phyloP scores from a whole-genome alignment of 2,797 vertebrate genomes.

The Fistularia tabacaria region DNA sequence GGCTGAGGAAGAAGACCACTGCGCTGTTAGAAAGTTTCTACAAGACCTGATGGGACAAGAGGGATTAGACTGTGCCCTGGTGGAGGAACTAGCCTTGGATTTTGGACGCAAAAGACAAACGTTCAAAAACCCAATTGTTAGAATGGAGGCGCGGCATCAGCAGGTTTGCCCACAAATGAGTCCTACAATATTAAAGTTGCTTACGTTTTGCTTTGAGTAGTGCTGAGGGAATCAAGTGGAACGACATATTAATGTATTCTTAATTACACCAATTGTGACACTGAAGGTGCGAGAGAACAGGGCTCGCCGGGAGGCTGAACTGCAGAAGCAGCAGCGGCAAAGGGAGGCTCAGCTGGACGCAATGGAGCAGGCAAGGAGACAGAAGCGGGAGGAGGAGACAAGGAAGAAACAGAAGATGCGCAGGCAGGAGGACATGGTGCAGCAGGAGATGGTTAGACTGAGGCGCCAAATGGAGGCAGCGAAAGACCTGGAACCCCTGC shows the following conservation, averaged over 20 bases:
- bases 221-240: constrained; percentile 7
- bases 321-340: constrained; percentile 71
- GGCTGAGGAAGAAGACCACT: constrained; percentile 80
- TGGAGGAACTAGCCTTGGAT: constrained; percentile 74
- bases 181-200: too few relatives aligned
- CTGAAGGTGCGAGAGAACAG: constrained; percentile 87
- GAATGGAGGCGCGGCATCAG: constrained; percentile 89
- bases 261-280: constrained; percentile 18
- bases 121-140: constrained; percentile 76
- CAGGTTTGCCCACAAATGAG: constrained; percentile 75
- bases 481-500: constrained; percentile 68
- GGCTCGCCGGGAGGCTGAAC: constrained; percentile 73
- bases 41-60: constrained; percentile 85
- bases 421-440: constrained; percentile 82
- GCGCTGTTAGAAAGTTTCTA: constrained; percentile 76
- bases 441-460: constrained; percentile 85
- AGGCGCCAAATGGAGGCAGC: constrained; percentile 82
- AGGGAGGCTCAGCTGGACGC: constrained; percentile 66
- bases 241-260: neutral
- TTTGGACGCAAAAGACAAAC: constrained; percentile 61
- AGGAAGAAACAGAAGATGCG: constrained; percentile 74
- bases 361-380: constrained; percentile 73
- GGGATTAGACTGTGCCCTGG: constrained; percentile 68
- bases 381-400: constrained; percentile 71
- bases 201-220: too few relatives aligned